Evolutionary conservation across 2,797 vertebrate species (phyloP).

Genomic region (Pitangus sulphuratus): DNA sequence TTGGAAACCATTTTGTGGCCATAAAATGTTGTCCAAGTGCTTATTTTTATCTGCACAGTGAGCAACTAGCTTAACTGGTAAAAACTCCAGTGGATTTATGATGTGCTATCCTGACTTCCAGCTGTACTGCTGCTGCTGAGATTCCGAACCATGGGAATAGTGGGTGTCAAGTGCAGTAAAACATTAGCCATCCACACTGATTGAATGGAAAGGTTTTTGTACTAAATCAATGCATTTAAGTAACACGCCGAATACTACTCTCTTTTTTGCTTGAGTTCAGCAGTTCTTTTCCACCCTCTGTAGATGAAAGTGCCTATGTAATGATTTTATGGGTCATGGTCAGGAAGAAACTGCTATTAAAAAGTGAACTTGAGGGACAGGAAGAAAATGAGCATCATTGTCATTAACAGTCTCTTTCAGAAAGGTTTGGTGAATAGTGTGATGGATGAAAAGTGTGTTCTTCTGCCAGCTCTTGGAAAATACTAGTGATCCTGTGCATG

Average conservation of each 20-base stretch:
- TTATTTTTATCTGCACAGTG: constrained; percentile 61
- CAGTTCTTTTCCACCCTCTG: constrained; percentile 59
- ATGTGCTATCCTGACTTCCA: constrained; percentile 56
- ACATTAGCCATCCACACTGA: constrained; percentile 65
- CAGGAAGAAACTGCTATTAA: constrained; percentile 67
- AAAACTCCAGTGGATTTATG: constrained; percentile 67
- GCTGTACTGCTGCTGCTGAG: constrained; percentile 53
- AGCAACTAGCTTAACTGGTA: constrained; percentile 65
- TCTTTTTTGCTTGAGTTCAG: constrained; percentile 65
- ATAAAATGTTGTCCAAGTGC: constrained; percentile 64
- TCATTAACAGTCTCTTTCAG: constrained; percentile 45
- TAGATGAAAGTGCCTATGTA: constrained; percentile 66
- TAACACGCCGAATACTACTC: constrained; percentile 49
- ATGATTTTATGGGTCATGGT: constrained; percentile 70
- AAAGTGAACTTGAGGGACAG: constrained; percentile 64
- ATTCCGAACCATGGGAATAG: constrained; percentile 53
- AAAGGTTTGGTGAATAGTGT: constrained; percentile 30
- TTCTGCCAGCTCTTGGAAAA: not conserved
- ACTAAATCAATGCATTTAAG: constrained; percentile 69
- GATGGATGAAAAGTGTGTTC: constrained; percentile 24
- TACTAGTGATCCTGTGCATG: not conserved
- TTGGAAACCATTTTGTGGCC: constrained; percentile 56
- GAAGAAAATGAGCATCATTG: constrained; percentile 62
- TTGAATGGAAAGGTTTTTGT: constrained; percentile 65
- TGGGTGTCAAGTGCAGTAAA: constrained; percentile 69